phyloP scores from a whole-genome alignment of 2,888 invertebrate genomes.

The Lycophotia porphyrea region DNA sequence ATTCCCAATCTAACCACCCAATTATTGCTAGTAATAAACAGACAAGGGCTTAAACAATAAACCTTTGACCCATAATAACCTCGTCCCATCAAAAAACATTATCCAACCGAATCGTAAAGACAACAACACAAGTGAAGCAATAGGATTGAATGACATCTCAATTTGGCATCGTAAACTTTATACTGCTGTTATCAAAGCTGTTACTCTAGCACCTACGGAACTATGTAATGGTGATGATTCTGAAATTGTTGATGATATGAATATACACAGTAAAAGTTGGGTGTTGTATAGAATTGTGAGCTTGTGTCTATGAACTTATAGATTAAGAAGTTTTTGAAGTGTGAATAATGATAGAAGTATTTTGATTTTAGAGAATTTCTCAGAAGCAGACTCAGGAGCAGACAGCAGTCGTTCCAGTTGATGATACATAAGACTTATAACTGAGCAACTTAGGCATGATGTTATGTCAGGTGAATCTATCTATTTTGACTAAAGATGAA shows the following conservation, averaged over 20 bases:
- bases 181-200: constrained; percentile 52
- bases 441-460: too few species aligned
- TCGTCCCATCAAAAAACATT: constrained; percentile 65
- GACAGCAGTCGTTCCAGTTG: background rate
- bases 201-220: constrained; percentile 51
- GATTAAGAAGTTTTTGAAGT: background rate
- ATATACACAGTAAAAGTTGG: constrained; percentile 33
- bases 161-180: constrained; percentile 63
- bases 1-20: constrained; percentile 38
- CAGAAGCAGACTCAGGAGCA: background rate
- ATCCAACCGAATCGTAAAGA: constrained; percentile 68
- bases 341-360: background rate
- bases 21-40: constrained; percentile 67
- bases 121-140: constrained; percentile 55
- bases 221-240: constrained; percentile 29
- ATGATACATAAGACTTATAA: too few species aligned
- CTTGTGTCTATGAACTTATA: background rate
- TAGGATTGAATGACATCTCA: constrained; percentile 60
- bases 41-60: constrained; percentile 65
- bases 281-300: background rate
- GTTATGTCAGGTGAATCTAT: too few species aligned
- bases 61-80: constrained; percentile 71
- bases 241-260: constrained; percentile 28
- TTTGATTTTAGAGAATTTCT: background rate
- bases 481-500: too few species aligned